Base-by-base conservation (phyloP, 2,113 vertebrate genomes). In the Seriola aureovittata region DNA sequence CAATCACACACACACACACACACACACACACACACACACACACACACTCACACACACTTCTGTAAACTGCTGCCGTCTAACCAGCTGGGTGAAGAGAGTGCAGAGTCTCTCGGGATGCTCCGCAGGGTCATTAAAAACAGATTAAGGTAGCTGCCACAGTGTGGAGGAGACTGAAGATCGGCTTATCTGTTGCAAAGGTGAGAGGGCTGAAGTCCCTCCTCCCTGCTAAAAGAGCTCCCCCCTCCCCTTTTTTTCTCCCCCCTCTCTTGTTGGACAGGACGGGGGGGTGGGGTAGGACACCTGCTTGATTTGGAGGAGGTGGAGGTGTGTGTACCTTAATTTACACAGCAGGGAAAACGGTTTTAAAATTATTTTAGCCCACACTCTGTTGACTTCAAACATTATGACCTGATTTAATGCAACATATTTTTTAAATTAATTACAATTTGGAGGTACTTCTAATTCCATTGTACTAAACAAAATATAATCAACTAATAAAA, bases 101-200 rank as follows among this genome's bases (percentile, higher is more conserved):
- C 50, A 3, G 40, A 42, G 81, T 86, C 92, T 89, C 89, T 16
- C 0, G 91, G 91, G 93, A 90, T 66, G 59, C 81, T 86, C 78
- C 69, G 63, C 85, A 82, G 83, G 82, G 81, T 90, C 90, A 94
- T 95, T 95, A 94, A 94, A 95, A 95, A 73, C 91, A 95, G 95
- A 95, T 95, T 95, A 95, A 91, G 86, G 89, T 92, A 80, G 90
- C 84, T 48, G 88, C 86, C 89, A 59, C 93, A 86, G 91, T 85
- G 83, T 62, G 92, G 25, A 73, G 73, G 74, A 88, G 63, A 63
- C 83, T 81, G 78, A 23, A 81, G 87, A 82, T 78, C 85, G 42
- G 88, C 89, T 92, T 89, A 93, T 90, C 88, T 86, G 89, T 60
- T 66, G 92, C 89, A 89, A 85, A 92, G 89, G 91, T 92, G 87